Evolutionary conservation across 2,797 vertebrate genomes (phyloP), one percentile per base, ranked within the genome.

Genomic region (Hydrocynus forskahlii): DNA sequence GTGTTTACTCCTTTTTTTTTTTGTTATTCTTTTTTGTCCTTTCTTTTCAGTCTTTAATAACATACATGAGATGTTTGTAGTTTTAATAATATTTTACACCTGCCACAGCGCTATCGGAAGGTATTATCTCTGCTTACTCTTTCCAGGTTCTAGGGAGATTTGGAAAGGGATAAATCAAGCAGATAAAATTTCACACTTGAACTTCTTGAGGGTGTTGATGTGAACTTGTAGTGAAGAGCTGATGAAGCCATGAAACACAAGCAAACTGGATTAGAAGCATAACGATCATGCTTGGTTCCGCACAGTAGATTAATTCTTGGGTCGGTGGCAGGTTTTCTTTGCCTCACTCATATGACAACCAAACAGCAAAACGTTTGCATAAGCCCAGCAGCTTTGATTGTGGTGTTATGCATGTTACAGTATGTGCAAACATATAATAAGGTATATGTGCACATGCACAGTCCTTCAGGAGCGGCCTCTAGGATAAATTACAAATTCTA

Each of bases 401-500:
- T 19, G 7, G 16, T 38, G 70, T 45, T 55, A 55, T 35, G 50
- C 52, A 57, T 7, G 10, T 57, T 40, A 68, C 43, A 29, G 12
- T 29, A 40, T 59, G 25, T 23, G n/a, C 35, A 21, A 35, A 23
- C 5, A 25, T 45, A 35, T 60, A 14, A 60, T 45, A 57, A 10
- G 6, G 21, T 74, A 57, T 74, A 67, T n/a, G 60, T 29, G 54
- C 63, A 55, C 55, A 25, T 19, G 38, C 73, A 38, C 43, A 50
- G 8, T 54, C 13, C 80, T 57, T 81, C n/a, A 62, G 62, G 74
- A 79, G 55, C 62, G 68, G 74, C 76, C 71, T 67, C 63, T n/a
- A 76, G 83, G 76, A 74, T 50, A 82, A 80, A 85, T 84, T 84
- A 63, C 50, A 78, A 35, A 74, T 78, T 78, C 57, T 68, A 74